Evolutionary conservation across 1,140 invertebrate species (phyloP).

Genomic region (Neodiprion fabricii): DNA sequence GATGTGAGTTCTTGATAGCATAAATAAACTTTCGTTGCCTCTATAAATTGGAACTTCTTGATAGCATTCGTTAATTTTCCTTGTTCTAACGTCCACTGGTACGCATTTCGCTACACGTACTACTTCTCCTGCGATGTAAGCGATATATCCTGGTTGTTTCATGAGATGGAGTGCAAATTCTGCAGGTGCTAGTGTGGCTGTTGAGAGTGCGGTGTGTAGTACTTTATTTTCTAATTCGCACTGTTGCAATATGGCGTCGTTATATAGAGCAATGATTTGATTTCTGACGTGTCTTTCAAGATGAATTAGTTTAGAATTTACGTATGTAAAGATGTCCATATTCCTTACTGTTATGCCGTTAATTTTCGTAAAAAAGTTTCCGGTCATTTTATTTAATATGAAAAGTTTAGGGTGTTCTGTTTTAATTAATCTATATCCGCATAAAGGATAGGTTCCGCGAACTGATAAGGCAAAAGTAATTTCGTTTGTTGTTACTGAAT

Average conservation of each 20-base stretch:
- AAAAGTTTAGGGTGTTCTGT: background rate
- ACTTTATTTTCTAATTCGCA: background rate
- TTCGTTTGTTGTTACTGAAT: background rate
- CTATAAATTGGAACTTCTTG: conserved; percentile 9
- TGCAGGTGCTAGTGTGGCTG: background rate
- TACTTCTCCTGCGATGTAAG: background rate
- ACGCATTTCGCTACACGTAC: background rate
- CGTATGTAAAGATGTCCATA: background rate
- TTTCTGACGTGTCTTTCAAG: background rate
- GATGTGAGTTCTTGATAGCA: conserved; percentile 3
- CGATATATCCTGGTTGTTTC: background rate
- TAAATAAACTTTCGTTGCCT: conserved; percentile 1
- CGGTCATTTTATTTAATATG: background rate
- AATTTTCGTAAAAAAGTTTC: background rate
- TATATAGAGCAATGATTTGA: background rate
- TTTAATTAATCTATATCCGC: background rate
- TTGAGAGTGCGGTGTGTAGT: background rate
- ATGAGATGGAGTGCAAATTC: background rate
- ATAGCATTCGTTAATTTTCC: conserved; percentile 11
- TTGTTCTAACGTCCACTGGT: background rate
- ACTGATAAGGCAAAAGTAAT: background rate
- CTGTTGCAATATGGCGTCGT: background rate
- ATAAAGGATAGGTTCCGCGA: background rate
- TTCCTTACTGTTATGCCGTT: background rate
- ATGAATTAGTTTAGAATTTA: background rate